These are phyloP conservation scores for Batillaria attramentaria DNA, from an alignment of 1,140 invertebrate species.

Conservation along the genomic window DNA sequence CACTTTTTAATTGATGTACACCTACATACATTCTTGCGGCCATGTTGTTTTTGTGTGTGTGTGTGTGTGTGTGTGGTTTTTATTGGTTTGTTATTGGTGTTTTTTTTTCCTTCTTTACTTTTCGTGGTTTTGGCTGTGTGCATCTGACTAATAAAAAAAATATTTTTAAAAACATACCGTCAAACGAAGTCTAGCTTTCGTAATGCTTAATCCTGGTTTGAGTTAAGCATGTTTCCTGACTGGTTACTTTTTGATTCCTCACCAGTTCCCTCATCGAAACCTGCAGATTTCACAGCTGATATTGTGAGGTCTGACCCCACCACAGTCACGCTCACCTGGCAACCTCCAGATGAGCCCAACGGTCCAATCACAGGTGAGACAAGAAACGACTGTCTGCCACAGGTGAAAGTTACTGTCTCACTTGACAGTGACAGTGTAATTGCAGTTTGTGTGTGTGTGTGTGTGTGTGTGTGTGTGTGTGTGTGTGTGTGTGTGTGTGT, in stretches of 20 bases:
- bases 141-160: neutral
- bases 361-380: constrained; percentile 36
- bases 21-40: no score
- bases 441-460: no score
- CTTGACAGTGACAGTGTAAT: no score
- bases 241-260: no score
- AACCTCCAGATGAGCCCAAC: constrained; percentile 31
- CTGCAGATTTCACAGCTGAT: constrained; percentile 21
- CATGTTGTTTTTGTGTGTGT: no score
- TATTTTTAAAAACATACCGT: neutral
- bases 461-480: no score
- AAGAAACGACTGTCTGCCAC: no score
- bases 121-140: neutral
- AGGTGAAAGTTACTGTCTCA: no score
- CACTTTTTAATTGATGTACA: no score
- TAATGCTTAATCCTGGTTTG: neutral
- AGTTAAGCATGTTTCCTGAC: no score
- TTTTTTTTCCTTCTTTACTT: neutral
- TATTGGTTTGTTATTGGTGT: neutral
- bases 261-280: constrained; percentile 25
- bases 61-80: no score
- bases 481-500: no score
- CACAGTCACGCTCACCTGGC: constrained; percentile 30
- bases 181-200: neutral
- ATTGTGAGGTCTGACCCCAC: constrained; percentile 11